Percentiles rank a stretch among this genome's conserved stretches.
Conservation (phyloP, 2,113 vertebrate species). For the Odobenus rosmarus region DNA sequence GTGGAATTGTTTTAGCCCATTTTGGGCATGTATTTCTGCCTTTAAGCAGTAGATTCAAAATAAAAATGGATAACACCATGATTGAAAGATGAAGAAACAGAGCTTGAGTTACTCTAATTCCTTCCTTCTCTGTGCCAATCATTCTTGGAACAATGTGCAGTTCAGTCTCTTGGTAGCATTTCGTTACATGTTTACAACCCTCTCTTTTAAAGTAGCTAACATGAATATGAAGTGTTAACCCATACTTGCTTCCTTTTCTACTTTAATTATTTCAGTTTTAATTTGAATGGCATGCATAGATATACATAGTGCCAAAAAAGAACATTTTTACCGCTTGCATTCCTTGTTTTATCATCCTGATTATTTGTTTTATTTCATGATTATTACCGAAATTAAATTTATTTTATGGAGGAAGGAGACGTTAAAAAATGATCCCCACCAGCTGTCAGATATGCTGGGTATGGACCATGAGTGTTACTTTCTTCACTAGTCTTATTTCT, state of each 20-base stretch:
- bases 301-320: background rate
- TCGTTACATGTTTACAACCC: background rate
- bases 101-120: background rate
- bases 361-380: slow-evolving; percentile 40
- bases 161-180: background rate
- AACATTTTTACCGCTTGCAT: background rate
- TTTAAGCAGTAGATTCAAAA: background rate
- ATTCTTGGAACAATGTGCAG: background rate
- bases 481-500: background rate
- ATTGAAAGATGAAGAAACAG: background rate
- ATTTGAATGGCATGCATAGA: background rate
- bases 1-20: background rate
- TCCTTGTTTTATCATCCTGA: background rate
- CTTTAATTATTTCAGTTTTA: background rate
- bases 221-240: background rate
- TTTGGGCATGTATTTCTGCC: background rate
- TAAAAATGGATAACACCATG: background rate
- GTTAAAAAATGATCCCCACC: background rate
- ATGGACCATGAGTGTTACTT: background rate
- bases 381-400: background rate
- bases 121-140: background rate
- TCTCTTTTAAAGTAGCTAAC: background rate
- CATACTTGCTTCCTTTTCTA: background rate
- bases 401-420: background rate
- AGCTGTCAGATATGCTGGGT: background rate